Evolutionary conservation across 2,113 vertebrate species (phyloP).

Genomic region (Ophthalmolycus amberensis): DNA sequence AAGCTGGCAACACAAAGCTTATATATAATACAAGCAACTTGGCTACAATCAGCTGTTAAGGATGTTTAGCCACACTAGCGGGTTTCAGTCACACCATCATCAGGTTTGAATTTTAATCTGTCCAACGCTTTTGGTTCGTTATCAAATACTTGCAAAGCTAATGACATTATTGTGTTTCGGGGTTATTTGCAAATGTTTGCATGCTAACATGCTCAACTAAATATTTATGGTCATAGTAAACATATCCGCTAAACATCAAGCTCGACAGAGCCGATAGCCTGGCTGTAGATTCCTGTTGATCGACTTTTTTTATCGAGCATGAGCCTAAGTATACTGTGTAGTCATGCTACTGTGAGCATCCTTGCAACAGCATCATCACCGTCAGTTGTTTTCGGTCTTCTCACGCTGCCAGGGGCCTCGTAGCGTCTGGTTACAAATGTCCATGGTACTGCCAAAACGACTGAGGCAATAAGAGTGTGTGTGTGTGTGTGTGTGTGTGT

Average conservation of each 20-base stretch:
- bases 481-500: slow-evolving; percentile 10
- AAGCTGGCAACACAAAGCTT: not conserved
- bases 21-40: not conserved
- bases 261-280: not conserved
- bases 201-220: not conserved
- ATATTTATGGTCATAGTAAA: not conserved
- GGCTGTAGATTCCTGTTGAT: not conserved
- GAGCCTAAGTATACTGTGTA: not conserved
- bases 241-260: not conserved
- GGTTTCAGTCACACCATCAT: not conserved
- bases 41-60: not conserved
- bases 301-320: not conserved
- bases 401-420: slow-evolving; percentile 38
- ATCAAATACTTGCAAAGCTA: not conserved
- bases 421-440: slow-evolving; percentile 43
- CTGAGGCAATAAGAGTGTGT: slow-evolving; percentile 28
- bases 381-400: slow-evolving; percentile 37
- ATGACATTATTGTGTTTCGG: not conserved
- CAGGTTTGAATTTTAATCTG: not conserved
- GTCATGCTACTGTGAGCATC: not conserved
- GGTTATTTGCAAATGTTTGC: not conserved
- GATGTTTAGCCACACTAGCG: not conserved
- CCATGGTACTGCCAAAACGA: slow-evolving; percentile 35
- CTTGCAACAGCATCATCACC: not conserved
- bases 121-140: not conserved